Conservation (phyloP, 2,113 vertebrate genomes). For the Carassius auratus region DNA sequence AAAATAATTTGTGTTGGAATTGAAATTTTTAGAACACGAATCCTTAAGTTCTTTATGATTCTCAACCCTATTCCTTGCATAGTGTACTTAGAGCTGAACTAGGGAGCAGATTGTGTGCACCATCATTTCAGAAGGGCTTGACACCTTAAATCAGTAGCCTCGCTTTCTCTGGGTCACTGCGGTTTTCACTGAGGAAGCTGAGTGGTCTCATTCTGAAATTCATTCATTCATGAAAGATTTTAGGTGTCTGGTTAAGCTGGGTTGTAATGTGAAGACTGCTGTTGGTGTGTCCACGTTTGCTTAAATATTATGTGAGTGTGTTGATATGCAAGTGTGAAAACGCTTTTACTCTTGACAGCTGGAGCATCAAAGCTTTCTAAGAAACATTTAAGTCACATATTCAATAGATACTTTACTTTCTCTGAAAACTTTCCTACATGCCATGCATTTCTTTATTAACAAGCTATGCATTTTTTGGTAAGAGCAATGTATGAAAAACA, state of each 20-base stretch:
- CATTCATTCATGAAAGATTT: background rate
- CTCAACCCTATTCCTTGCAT: background rate
- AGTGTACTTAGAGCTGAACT: background rate
- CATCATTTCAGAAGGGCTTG: background rate
- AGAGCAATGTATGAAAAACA: background rate
- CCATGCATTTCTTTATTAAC: background rate
- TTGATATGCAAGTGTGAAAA: background rate
- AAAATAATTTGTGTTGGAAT: too few species aligned
- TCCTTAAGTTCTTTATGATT: background rate
- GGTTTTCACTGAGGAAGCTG: conserved; percentile 18
- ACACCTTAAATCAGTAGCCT: conserved; percentile 39
- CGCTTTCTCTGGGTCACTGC: background rate
- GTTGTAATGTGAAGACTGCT: background rate
- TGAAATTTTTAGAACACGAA: too few species aligned
- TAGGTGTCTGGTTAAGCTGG: conserved; percentile 21
- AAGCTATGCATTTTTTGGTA: background rate
- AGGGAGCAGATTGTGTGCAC: background rate
- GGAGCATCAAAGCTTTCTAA: background rate
- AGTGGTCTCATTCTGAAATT: conserved; percentile 28
- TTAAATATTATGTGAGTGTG: background rate
- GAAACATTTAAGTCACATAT: background rate
- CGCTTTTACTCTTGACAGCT: conserved; percentile 5
- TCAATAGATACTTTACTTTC: background rate
- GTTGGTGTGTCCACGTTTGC: background rate
- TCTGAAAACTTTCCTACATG: background rate